Conservation (phyloP, 2,797 vertebrate species). For the Siniperca obscura region DNA sequence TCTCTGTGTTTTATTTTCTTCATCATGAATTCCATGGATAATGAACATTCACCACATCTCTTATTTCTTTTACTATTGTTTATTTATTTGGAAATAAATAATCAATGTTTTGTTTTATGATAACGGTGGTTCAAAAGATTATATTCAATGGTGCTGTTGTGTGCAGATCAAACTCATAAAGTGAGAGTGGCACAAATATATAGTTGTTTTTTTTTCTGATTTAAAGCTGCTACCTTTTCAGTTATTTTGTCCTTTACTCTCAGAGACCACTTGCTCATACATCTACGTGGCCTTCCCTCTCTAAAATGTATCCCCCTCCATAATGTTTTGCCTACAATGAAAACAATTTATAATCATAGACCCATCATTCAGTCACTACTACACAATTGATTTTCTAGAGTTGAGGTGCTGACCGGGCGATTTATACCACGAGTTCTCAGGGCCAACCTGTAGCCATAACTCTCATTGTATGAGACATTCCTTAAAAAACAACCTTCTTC, state of each 20-base stretch:
- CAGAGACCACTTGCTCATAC: neutral
- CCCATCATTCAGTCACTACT: slow-evolving; percentile 39
- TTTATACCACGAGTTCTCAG: slow-evolving; percentile 43
- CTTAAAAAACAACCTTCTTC: slow-evolving; percentile 46
- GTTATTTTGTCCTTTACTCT: slow-evolving; percentile 29
- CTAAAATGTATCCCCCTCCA: slow-evolving; percentile 15
- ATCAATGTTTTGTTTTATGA: neutral
- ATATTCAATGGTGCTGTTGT: neutral
- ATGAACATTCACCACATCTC: neutral
- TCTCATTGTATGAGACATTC: slow-evolving; percentile 54
- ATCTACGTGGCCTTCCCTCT: neutral
- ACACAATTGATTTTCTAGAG: slow-evolving; percentile 18
- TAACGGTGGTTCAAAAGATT: neutral
- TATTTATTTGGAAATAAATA: slow-evolving; percentile 1
- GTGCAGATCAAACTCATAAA: slow-evolving; percentile 4
- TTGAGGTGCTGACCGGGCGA: slow-evolving; percentile 41
- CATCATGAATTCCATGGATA: neutral
- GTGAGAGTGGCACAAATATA: neutral
- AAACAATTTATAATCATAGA: slow-evolving; percentile 39
- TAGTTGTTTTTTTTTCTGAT: neutral
- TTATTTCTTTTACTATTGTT: neutral
- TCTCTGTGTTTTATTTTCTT: neutral
- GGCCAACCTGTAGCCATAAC: slow-evolving; percentile 57
- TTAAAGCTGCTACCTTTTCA: neutral
- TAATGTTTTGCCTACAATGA: slow-evolving; percentile 34